Conservation (phyloP, 1,140 invertebrate genomes). For the Pogonognathellus flavescens region DNA sequence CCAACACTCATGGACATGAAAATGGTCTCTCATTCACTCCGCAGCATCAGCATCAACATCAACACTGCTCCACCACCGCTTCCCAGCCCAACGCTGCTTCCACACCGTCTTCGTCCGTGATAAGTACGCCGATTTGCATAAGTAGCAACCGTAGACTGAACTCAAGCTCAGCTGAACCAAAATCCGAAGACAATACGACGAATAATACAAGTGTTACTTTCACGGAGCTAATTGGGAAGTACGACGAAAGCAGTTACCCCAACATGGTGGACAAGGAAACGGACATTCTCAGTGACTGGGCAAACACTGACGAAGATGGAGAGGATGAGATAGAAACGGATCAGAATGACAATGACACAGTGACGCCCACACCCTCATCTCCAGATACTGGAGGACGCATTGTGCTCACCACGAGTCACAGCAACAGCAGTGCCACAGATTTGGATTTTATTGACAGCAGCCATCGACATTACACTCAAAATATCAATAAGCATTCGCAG, state of each 20-base stretch:
- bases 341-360: constrained; percentile 48
- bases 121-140: constrained; percentile 23
- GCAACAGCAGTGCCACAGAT: constrained; percentile 55
- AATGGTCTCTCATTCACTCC: constrained; percentile 10
- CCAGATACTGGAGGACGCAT: constrained; percentile 34
- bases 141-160: not conserved
- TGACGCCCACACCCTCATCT: constrained; percentile 61
- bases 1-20: not conserved
- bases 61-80: not conserved
- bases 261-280: constrained; percentile 59
- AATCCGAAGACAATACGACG: constrained; percentile 17
- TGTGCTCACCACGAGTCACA: constrained; percentile 52
- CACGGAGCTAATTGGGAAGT: constrained; percentile 29
- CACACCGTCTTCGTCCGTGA: not conserved
- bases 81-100: not conserved
- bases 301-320: constrained; percentile 61
- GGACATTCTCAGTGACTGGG: constrained; percentile 66
- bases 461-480: constrained; percentile 25
- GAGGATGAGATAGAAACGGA: constrained; percentile 57
- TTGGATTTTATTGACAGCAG: constrained; percentile 53
- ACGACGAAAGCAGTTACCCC: constrained; percentile 2
- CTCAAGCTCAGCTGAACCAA: not conserved
- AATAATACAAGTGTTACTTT: not conserved
- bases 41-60: not conserved
- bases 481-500: constrained; percentile 19